Conservation (phyloP, 1,140 invertebrate species). For the Lerema accius region DNA sequence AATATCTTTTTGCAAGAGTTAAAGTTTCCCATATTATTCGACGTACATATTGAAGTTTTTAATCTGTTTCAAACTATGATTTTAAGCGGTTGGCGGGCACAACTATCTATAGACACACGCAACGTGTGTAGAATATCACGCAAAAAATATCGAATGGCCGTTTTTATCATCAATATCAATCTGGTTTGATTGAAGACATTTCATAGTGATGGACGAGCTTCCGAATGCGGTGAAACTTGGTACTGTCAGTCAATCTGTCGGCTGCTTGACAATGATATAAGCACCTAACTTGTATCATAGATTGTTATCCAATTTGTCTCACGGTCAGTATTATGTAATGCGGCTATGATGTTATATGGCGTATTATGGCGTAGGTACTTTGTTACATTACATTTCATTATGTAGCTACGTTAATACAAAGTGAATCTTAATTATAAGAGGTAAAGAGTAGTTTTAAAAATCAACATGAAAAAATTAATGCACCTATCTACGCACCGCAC, state of each 20-base stretch:
- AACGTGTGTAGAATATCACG: constrained; percentile 18
- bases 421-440: no score
- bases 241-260: constrained; percentile 59
- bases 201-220: constrained; percentile 72
- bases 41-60: no score
- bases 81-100: no score
- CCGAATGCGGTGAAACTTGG: constrained; percentile 56
- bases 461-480: no score
- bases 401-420: no score
- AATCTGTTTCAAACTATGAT: no score
- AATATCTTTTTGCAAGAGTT: no score
- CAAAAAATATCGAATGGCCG: constrained; percentile 41
- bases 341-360: neutral
- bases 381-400: no score
- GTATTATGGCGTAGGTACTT: no score
- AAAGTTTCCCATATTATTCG: no score
- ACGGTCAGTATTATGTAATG: constrained; percentile 20
- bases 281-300: constrained; percentile 37
- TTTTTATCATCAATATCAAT: constrained; percentile 59
- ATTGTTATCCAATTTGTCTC: constrained; percentile 44
- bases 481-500: no score
- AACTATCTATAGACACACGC: constrained; percentile 1
- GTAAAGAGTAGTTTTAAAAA: no score
- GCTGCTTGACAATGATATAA: constrained; percentile 37
- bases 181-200: constrained; percentile 68